A percentile compares a stretch with the other conserved stretches of the same genome.
Evolutionary conservation across 2,113 vertebrate species (phyloP).

Genomic region (Grammomys dolichurus): DNA sequence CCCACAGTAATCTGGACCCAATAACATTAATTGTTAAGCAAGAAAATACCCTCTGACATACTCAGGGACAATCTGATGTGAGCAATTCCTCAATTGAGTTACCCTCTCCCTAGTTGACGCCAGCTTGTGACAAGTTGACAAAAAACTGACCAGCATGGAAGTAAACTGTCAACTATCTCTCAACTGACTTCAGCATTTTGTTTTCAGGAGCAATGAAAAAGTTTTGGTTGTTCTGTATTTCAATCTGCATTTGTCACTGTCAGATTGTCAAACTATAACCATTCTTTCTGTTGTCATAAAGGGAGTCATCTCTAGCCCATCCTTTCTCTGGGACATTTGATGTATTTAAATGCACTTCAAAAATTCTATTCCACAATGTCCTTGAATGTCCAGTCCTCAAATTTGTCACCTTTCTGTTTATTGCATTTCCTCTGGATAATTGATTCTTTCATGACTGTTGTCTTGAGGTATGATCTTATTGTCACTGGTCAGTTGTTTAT

Average conservation of each 20-base stretch:
- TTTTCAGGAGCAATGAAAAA: not conserved
- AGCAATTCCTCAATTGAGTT: not conserved
- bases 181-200: not conserved
- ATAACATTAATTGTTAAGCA: not conserved
- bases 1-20: not conserved
- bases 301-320: not conserved
- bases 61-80: not conserved
- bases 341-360: not conserved
- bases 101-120: not conserved
- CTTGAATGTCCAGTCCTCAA: not conserved
- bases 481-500: not conserved
- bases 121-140: not conserved
- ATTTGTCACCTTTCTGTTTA: not conserved
- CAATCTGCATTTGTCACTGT: not conserved
- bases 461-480: not conserved
- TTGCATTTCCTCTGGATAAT: not conserved
- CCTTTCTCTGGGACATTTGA: not conserved
- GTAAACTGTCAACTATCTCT: not conserved
- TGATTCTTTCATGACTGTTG: not conserved
- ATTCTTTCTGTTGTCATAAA: not conserved
- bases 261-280: not conserved
- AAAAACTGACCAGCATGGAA: not conserved
- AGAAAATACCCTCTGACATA: not conserved
- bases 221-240: not conserved
- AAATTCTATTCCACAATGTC: not conserved